Conservation (phyloP, 2,888 invertebrate genomes). For the Augiades crinisus region DNA sequence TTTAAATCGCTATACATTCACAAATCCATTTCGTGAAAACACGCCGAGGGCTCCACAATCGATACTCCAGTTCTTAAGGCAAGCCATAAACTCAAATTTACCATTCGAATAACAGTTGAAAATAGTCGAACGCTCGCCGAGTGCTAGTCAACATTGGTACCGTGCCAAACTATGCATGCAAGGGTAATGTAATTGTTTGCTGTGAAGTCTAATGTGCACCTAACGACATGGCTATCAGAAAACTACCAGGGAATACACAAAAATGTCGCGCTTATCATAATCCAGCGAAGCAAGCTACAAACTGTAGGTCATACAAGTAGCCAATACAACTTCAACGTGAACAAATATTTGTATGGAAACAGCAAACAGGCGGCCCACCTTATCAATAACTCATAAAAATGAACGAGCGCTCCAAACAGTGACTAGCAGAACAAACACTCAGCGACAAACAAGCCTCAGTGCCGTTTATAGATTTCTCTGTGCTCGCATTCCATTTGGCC, state of each 20-base stretch:
- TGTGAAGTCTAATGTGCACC: conserved; percentile 54
- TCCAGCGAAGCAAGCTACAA: not conserved
- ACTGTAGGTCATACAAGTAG: not conserved
- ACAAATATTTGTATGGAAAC: conserved; percentile 57
- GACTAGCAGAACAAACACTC: conserved; percentile 55
- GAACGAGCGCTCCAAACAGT: conserved; percentile 62
- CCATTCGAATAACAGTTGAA: conserved; percentile 60
- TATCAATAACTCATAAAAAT: conserved; percentile 77
- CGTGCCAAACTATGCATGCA: conserved; percentile 68
- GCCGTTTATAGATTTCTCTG: conserved; percentile 14
- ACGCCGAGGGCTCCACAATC: not conserved
- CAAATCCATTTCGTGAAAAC: not conserved
- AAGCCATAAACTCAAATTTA: conserved; percentile 57
- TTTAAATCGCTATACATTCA: not conserved
- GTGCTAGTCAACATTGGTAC: conserved; percentile 60
- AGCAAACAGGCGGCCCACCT: conserved; percentile 65
- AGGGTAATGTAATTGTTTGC: conserved; percentile 66
- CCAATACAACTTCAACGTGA: conserved; percentile 33
- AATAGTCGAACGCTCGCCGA: conserved; percentile 61
- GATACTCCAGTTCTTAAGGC: conserved; percentile 41
- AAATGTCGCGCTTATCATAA: conserved; percentile 12
- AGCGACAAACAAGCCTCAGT: conserved; percentile 47
- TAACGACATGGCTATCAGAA: conserved; percentile 51
- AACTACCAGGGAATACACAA: conserved; percentile 35
- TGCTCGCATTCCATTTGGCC: conserved; percentile 7